A percentile compares a stretch with the other conserved stretches of the same genome.
These are phyloP conservation scores for Drosophila quadrilineata DNA, from an alignment of 1,140 invertebrate genomes.

Conservation along the genomic window DNA sequence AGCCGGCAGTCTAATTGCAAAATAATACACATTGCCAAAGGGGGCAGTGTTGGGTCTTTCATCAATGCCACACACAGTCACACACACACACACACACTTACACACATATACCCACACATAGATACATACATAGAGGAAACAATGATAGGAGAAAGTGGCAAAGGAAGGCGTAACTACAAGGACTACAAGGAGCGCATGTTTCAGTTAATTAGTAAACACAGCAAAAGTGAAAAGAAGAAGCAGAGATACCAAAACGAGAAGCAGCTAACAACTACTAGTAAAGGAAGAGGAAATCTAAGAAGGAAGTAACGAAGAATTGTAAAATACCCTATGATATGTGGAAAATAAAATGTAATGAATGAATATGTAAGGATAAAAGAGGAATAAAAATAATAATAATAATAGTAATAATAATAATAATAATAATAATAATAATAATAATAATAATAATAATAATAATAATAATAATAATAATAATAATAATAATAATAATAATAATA, in stretches of 20 bases:
- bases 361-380: too few species aligned
- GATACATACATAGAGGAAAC: constrained; percentile 5
- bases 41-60: constrained; percentile 45
- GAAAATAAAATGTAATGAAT: too few species aligned
- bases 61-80: constrained; percentile 62
- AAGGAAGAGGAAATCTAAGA: constrained; percentile 32
- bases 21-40: constrained; percentile 60
- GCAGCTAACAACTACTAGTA: constrained; percentile 36
- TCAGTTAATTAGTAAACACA: constrained; percentile 75
- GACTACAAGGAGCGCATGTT: constrained; percentile 69
- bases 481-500: too few species aligned
- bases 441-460: too few species aligned
- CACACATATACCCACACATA: constrained; percentile 15
- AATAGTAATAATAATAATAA: too few species aligned
- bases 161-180: constrained; percentile 67
- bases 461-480: too few species aligned
- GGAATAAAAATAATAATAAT: too few species aligned
- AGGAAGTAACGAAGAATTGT: not conserved
- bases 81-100: constrained; percentile 25
- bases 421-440: too few species aligned
- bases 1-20: constrained; percentile 68
- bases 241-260: not conserved
- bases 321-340: not conserved
- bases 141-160: constrained; percentile 53
- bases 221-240: constrained; percentile 21